Conservation (phyloP, 2,113 vertebrate species). For the Dicentrarchus labrax region DNA sequence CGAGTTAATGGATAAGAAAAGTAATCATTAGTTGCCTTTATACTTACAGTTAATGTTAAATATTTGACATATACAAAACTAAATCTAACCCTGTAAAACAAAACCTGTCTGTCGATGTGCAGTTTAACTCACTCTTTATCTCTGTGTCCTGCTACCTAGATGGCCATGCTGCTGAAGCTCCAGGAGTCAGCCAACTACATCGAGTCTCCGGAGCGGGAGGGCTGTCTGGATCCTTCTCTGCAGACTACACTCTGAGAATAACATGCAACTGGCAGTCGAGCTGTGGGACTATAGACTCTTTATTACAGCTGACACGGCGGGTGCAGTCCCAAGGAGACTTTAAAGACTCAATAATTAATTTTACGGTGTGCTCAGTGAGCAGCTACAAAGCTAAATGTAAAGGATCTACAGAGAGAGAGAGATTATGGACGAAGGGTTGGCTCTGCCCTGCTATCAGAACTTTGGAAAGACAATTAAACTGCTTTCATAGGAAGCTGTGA, state of each 20-base stretch:
- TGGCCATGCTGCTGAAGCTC: slow-evolving; percentile 98
- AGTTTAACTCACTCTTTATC: not conserved
- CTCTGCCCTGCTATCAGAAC: slow-evolving; percentile 49
- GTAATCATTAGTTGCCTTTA: not conserved
- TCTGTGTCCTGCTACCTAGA: slow-evolving; percentile 81
- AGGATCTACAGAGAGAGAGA: slow-evolving; percentile 30
- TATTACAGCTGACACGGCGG: slow-evolving; percentile 1
- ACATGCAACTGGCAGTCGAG: slow-evolving; percentile 1
- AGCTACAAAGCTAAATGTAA: slow-evolving; percentile 62
- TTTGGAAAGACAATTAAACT: slow-evolving; percentile 52
- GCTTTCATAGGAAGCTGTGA: slow-evolving; percentile 59
- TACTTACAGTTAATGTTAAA: no score
- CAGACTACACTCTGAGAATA: slow-evolving; percentile 86
- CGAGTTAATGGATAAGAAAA: not conserved
- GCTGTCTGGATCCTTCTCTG: slow-evolving; percentile 89
- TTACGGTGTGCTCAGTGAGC: slow-evolving; percentile 69
- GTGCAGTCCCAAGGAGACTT: slow-evolving; percentile 53
- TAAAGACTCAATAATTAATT: slow-evolving; percentile 61
- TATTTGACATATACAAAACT: not conserved
- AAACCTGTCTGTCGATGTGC: not conserved
- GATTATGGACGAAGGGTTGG: slow-evolving; percentile 47
- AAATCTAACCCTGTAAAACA: not conserved
- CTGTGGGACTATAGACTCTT: slow-evolving; percentile 21
- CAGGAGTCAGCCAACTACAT: slow-evolving; percentile 98
- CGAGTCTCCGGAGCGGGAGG: slow-evolving; percentile 94